Evolutionary conservation across 1,140 invertebrate genomes (phyloP).

Genomic region (Trichoplusia ni): DNA sequence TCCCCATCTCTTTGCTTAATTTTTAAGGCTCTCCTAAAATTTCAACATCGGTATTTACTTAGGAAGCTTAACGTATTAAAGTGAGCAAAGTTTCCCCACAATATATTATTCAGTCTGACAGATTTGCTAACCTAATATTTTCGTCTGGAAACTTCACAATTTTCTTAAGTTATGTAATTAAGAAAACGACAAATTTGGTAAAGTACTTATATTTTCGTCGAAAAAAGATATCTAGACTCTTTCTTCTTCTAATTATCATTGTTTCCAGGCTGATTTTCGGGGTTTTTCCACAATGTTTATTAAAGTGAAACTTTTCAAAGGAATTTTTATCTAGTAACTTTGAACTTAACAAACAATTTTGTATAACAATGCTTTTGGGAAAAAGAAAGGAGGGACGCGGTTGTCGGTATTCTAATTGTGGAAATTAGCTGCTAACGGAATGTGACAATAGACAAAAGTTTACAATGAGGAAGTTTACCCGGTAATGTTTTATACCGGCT

Average conservation of each 20-base stretch:
- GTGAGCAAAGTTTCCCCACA: too few relatives aligned
- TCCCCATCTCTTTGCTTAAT: too few relatives aligned
- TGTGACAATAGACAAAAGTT: slow-evolving; percentile 1
- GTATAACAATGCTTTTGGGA: slow-evolving; percentile 18
- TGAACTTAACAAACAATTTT: slow-evolving; percentile 14
- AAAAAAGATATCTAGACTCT: neutral
- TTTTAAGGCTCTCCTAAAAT: neutral
- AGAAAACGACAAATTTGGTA: neutral
- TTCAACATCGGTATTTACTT: neutral
- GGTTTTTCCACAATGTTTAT: slow-evolving; percentile 7
- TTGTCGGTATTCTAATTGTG: slow-evolving; percentile 2
- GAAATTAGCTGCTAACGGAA: slow-evolving; percentile 2
- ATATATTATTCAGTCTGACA: too few relatives aligned
- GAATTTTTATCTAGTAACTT: slow-evolving; percentile 29
- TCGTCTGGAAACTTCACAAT: neutral
- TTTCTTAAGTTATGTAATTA: too few relatives aligned
- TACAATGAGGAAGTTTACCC: neutral
- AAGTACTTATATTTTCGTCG: neutral
- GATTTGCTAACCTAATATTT: neutral
- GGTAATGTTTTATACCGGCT: slow-evolving; percentile 6
- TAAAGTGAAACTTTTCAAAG: slow-evolving; percentile 17
- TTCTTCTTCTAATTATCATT: slow-evolving; percentile 12
- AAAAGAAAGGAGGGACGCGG: slow-evolving; percentile 1
- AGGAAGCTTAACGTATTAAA: neutral
- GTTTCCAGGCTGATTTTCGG: slow-evolving; percentile 10